Conservation (phyloP, 2,113 vertebrate species). For the Myotis brandtii region DNA sequence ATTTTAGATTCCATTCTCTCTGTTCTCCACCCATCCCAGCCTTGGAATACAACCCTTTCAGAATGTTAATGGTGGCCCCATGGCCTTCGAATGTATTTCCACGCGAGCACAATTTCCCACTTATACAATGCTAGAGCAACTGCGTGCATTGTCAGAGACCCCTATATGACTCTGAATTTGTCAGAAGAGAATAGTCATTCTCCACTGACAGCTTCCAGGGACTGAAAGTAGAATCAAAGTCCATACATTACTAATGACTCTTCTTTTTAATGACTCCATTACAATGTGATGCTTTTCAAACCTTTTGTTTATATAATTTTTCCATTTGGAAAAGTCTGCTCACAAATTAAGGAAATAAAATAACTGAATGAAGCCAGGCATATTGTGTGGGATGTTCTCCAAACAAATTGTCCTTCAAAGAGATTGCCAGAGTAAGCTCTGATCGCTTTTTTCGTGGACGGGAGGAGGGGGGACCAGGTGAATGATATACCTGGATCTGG, state of each 20-base stretch:
- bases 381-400: slow-evolving; percentile 6
- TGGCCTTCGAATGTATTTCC: slow-evolving; percentile 61
- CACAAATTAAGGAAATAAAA: slow-evolving; percentile 66
- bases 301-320: slow-evolving; percentile 71
- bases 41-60: slow-evolving; percentile 46
- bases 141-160: slow-evolving; percentile 52
- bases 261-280: slow-evolving; percentile 75
- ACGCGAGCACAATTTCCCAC: slow-evolving; percentile 48
- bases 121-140: slow-evolving; percentile 66
- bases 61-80: slow-evolving; percentile 48
- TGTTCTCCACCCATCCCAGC: slow-evolving; percentile 3
- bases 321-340: slow-evolving; percentile 55
- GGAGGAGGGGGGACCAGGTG: background rate
- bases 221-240: slow-evolving; percentile 75
- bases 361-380: slow-evolving; percentile 61
- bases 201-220: slow-evolving; percentile 69
- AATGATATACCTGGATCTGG: background rate
- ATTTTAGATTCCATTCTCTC: slow-evolving; percentile 55
- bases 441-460: background rate
- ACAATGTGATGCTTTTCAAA: slow-evolving; percentile 66
- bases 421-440: background rate
- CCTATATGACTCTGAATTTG: slow-evolving; percentile 69
- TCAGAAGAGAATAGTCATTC: slow-evolving; percentile 78
- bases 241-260: slow-evolving; percentile 77
- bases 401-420: slow-evolving; percentile 61